Conservation (phyloP, 2,113 vertebrate species). For the Myotis yumanensis region DNA sequence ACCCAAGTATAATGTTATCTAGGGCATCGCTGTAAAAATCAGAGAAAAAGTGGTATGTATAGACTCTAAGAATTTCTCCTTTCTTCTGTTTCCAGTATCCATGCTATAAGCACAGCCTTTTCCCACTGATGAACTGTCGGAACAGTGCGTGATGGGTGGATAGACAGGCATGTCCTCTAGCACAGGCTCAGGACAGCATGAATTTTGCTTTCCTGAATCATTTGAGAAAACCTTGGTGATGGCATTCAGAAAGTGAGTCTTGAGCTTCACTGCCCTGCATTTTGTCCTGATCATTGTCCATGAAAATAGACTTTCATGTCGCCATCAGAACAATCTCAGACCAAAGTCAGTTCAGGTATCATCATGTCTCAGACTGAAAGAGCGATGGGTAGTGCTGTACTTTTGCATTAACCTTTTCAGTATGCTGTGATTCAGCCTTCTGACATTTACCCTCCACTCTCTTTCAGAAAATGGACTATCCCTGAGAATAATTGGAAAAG, state of each 20-base stretch:
- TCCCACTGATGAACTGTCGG: not conserved
- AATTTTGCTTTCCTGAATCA: not conserved
- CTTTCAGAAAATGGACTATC: not conserved
- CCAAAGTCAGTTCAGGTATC: constrained; percentile 35
- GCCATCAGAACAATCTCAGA: not conserved
- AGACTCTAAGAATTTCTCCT: not conserved
- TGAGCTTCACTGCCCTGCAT: not conserved
- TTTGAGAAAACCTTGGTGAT: constrained; percentile 19
- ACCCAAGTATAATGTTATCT: not conserved
- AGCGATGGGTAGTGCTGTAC: not conserved
- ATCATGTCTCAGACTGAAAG: not conserved
- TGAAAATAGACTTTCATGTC: not conserved
- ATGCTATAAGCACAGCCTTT: not conserved
- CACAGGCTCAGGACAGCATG: not conserved
- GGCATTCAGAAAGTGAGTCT: constrained; percentile 54
- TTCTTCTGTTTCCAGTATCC: not conserved
- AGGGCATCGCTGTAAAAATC: not conserved
- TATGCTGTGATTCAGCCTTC: constrained; percentile 30
- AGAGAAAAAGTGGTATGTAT: not conserved
- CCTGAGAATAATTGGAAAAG: constrained; percentile 59
- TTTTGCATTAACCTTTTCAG: constrained; percentile 71
- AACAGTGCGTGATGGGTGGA: not conserved
- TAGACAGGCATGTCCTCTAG: not conserved
- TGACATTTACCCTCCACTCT: constrained; percentile 61
- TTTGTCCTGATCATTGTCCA: constrained; percentile 39